Percentiles rank a stretch among this genome's conserved stretches.
These are phyloP conservation scores for Dolichoris vasculosae DNA, from an alignment of 1,140 invertebrate genomes.

Conservation along the genomic window DNA sequence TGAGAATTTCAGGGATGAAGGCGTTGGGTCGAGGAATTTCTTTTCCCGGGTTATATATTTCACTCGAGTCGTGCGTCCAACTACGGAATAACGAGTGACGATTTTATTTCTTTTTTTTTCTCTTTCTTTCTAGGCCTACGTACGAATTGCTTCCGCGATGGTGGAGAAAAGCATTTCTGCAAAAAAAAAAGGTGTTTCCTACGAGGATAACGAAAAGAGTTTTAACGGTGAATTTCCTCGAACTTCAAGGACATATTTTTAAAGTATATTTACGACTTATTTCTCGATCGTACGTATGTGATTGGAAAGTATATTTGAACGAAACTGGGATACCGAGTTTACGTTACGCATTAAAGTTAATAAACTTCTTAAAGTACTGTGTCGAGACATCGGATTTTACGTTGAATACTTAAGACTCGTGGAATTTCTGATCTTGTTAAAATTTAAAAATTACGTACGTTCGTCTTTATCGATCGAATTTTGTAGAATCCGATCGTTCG, in stretches of 20 bases:
- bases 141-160: too few species aligned
- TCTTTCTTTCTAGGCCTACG: background rate
- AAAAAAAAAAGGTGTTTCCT: too few species aligned
- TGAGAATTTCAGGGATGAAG: too few species aligned
- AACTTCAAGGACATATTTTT: background rate
- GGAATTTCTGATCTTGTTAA: background rate
- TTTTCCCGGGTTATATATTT: too few species aligned
- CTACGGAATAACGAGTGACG: too few species aligned
- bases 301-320: background rate
- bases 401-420: background rate
- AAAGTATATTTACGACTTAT: background rate
- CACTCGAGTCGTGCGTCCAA: too few species aligned
- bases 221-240: background rate
- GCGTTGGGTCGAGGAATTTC: too few species aligned
- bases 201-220: too few species aligned
- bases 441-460: background rate
- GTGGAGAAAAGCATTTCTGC: background rate
- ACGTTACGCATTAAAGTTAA: background rate
- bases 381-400: background rate
- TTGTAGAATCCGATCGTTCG: background rate
- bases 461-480: background rate
- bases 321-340: background rate
- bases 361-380: background rate
- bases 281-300: background rate
- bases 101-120: too few species aligned